Percentiles rank a stretch among this genome's conserved stretches.
phyloP scores from a whole-genome alignment of 2,113 vertebrate species.

The Tapirus terrestris region DNA sequence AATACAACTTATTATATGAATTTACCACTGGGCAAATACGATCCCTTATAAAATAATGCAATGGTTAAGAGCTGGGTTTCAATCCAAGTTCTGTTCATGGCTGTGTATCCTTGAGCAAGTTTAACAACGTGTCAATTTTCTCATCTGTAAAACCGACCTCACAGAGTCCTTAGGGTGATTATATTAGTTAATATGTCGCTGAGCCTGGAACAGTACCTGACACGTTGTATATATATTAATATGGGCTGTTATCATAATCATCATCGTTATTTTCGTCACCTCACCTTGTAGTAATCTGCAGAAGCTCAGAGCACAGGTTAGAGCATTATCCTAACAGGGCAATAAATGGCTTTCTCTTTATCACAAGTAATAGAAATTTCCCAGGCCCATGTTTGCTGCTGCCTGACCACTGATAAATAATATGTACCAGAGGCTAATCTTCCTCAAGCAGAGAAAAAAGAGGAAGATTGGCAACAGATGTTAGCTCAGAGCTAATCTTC shows the following conservation, averaged over 20 bases:
- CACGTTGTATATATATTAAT: neutral
- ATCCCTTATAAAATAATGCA: neutral
- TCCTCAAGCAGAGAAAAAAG: too few relatives aligned
- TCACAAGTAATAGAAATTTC: neutral
- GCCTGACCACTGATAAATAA: neutral
- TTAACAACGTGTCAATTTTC: neutral
- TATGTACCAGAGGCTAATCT: neutral
- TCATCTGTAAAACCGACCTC: neutral
- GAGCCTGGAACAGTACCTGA: neutral
- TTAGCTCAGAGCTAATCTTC: too few relatives aligned
- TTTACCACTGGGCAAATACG: neutral
- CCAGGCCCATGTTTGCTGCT: slow-evolving; percentile 2
- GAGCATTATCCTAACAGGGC: neutral
- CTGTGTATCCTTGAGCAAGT: slow-evolving; percentile 19
- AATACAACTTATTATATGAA: neutral
- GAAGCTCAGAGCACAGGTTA: neutral
- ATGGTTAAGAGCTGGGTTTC: slow-evolving; percentile 3
- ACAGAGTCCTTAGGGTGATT: neutral
- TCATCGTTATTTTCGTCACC: neutral
- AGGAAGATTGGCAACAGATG: too few relatives aligned
- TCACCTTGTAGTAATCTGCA: neutral
- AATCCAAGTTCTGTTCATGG: slow-evolving; percentile 22
- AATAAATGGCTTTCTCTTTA: neutral
- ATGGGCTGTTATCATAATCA: neutral
- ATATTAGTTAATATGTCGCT: slow-evolving; percentile 31